A percentile compares a stretch with the other conserved stretches of the same genome.
These are phyloP conservation scores for Dolichomitus sp. DNA, from an alignment of 2,888 invertebrate genomes.

Conservation along the genomic window DNA sequence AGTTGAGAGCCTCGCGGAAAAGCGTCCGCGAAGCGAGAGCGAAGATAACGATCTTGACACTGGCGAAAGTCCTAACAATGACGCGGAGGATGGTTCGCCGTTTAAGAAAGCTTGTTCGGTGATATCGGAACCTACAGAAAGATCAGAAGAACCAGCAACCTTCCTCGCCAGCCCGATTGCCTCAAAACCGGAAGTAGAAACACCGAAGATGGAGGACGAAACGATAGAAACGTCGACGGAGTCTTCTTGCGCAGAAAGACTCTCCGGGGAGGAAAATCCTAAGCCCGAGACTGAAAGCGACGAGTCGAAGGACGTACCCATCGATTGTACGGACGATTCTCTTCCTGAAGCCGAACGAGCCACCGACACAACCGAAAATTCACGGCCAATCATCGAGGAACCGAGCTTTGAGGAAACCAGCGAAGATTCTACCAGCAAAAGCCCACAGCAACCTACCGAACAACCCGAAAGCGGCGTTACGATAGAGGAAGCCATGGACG, in stretches of 20 bases:
- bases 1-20: slow-evolving; percentile 65
- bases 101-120: slow-evolving; percentile 24
- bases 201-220: slow-evolving; percentile 3
- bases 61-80: neutral
- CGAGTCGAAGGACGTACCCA: slow-evolving; percentile 36
- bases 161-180: neutral
- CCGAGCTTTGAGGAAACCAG: slow-evolving; percentile 58
- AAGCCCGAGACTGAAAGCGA: slow-evolving; percentile 23
- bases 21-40: slow-evolving; percentile 58
- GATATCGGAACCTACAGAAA: slow-evolving; percentile 25
- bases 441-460: slow-evolving; percentile 25
- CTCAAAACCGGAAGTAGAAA: neutral
- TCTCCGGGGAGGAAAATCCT: neutral
- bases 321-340: slow-evolving; percentile 28
- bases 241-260: slow-evolving; percentile 31
- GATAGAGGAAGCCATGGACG: slow-evolving; percentile 80
- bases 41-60: slow-evolving; percentile 44
- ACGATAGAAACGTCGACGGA: slow-evolving; percentile 27
- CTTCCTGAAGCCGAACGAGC: slow-evolving; percentile 46
- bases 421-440: slow-evolving; percentile 17
- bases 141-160: slow-evolving; percentile 2
- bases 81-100: slow-evolving; percentile 10
- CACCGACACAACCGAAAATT: slow-evolving; percentile 58
- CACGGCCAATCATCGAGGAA: slow-evolving; percentile 67
- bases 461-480: slow-evolving; percentile 66